A percentile compares a stretch with the other conserved stretches of the same genome.
Conservation (phyloP, 1,140 invertebrate species). For the Macrostomum lignano region DNA sequence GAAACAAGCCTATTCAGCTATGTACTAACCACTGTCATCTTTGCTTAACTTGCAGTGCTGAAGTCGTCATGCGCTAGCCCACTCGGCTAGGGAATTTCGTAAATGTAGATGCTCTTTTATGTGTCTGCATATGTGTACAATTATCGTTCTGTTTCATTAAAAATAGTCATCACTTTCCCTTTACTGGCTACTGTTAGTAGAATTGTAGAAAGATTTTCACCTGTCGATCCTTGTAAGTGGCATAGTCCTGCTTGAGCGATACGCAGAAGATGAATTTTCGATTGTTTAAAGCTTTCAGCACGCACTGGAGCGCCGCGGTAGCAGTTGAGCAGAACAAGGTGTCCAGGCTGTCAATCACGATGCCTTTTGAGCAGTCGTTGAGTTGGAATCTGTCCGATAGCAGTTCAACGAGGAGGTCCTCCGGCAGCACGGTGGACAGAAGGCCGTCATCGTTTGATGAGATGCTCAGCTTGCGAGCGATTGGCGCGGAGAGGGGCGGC, state of each 20-base stretch:
- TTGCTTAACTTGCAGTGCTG: too few species aligned
- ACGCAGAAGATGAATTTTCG: slow-evolving; percentile 22
- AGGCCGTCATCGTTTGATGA: slow-evolving; percentile 19
- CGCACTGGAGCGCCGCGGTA: slow-evolving; percentile 14
- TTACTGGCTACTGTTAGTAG: too few species aligned
- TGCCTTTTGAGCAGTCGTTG: slow-evolving; percentile 11
- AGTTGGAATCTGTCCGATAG: slow-evolving; percentile 24
- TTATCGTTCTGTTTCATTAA: too few species aligned
- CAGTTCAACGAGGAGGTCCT: slow-evolving; percentile 25
- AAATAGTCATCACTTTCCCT: too few species aligned
- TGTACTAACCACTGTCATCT: too few species aligned
- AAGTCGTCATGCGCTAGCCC: too few species aligned
- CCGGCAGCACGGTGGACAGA: slow-evolving; percentile 22
- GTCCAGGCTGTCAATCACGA: slow-evolving; percentile 26
- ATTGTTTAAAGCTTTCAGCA: slow-evolving; percentile 25
- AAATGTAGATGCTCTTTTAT: too few species aligned
- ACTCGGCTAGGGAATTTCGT: too few species aligned
- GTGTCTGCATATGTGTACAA: too few species aligned
- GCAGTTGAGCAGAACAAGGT: slow-evolving; percentile 22
- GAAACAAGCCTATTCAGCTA: too few species aligned
- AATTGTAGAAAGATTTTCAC: too few species aligned
- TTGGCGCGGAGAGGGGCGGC: slow-evolving; percentile 17
- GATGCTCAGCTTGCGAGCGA: slow-evolving; percentile 19
- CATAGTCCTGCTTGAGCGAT: slow-evolving; percentile 20
- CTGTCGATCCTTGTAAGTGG: slow-evolving; percentile 21